Evolutionary conservation across 2,797 vertebrate species (phyloP).

Genomic region (Pipistrellus kuhlii): DNA sequence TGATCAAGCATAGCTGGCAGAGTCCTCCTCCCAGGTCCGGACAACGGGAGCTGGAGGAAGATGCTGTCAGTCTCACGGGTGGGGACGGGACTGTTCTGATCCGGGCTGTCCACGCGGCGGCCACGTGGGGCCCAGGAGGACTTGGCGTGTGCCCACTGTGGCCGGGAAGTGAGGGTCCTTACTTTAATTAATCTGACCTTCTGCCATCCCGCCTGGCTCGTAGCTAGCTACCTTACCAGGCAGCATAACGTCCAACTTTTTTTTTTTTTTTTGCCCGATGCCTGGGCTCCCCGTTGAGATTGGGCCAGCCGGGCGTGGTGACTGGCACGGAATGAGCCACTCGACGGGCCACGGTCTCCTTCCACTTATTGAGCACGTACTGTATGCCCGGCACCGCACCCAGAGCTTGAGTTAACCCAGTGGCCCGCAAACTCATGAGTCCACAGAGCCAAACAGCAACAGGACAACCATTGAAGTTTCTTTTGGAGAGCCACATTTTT

Average conservation of each 20-base stretch:
- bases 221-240: not conserved
- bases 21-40: not conserved
- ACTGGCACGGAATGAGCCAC: not conserved
- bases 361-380: not conserved
- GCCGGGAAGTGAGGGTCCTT: not conserved
- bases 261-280: not conserved
- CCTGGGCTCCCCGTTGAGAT: not conserved
- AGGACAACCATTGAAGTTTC: too few species aligned
- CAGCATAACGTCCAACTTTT: not conserved
- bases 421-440: too few species aligned
- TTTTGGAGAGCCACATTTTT: too few species aligned
- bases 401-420: not conserved
- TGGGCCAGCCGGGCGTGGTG: accelerated
- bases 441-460: too few species aligned
- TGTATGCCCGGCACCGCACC: not conserved
- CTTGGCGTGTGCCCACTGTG: not conserved
- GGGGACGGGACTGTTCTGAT: accelerated
- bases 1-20: not conserved
- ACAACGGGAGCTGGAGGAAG: not conserved
- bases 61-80: accelerated
- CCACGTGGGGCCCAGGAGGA: not conserved
- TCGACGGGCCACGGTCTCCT: not conserved
- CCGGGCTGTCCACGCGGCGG: not conserved
- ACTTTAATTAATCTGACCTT: not conserved
- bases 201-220: not conserved